Percentiles rank a stretch among this genome's conserved stretches.
phyloP scores from a whole-genome alignment of 2,888 invertebrate species.

The Torymus aiolomorphi region DNA sequence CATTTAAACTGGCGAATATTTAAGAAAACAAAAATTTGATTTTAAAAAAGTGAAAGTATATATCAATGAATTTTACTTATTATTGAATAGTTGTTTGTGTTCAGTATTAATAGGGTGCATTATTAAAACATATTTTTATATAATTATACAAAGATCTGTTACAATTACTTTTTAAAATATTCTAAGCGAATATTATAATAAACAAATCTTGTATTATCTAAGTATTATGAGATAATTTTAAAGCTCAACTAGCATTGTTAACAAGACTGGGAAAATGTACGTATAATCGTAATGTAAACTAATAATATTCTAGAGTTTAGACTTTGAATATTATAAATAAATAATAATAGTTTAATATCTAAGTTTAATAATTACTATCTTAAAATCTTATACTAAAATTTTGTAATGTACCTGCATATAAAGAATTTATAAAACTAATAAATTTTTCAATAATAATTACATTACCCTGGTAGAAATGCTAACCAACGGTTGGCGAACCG shows the following conservation, averaged over 20 bases:
- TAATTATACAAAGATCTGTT: slow-evolving; percentile 47
- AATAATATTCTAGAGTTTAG: slow-evolving; percentile 1
- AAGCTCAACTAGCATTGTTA: slow-evolving; percentile 20
- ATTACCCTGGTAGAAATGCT: too few relatives aligned
- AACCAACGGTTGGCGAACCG: too few relatives aligned
- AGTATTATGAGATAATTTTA: slow-evolving; percentile 49
- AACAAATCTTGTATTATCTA: slow-evolving; percentile 24
- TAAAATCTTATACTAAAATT: neutral
- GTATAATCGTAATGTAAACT: slow-evolving; percentile 16
- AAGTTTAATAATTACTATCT: slow-evolving; percentile 16
- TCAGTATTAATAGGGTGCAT: slow-evolving; percentile 52
- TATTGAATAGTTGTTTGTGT: slow-evolving; percentile 24
- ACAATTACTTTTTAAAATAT: slow-evolving; percentile 26
- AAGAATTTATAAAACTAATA: slow-evolving; percentile 10
- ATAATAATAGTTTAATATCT: slow-evolving; percentile 6
- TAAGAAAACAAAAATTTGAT: neutral
- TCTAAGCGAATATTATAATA: slow-evolving; percentile 25
- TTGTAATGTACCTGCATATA: slow-evolving; percentile 33
- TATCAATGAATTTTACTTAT: slow-evolving; percentile 33
- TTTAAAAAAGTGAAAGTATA: neutral
- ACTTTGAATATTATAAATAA: slow-evolving; percentile 1
- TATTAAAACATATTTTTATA: slow-evolving; percentile 38
- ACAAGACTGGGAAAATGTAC: slow-evolving; percentile 39
- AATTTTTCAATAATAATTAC: slow-evolving; percentile 10
- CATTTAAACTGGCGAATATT: slow-evolving; percentile 9